phyloP scores from a whole-genome alignment of 2,888 invertebrate genomes.

The Eudemis profundana region DNA sequence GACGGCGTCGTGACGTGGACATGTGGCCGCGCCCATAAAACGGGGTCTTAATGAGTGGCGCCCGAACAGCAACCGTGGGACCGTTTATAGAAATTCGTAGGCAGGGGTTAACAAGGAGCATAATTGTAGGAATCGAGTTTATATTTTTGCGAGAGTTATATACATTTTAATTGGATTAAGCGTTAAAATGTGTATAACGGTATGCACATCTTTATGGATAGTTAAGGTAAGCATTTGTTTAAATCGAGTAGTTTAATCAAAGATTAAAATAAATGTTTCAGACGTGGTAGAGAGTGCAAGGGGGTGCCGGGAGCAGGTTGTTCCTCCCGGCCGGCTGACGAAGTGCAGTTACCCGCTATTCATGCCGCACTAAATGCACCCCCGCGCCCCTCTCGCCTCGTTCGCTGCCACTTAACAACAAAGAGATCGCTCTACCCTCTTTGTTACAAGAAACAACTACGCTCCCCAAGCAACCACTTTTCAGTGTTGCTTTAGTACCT shows the following conservation, averaged over 20 bases:
- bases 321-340: constrained; percentile 81
- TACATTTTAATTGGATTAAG: constrained; percentile 8
- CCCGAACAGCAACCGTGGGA: constrained; percentile 50
- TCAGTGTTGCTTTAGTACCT: constrained; percentile 67
- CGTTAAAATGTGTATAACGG: background rate
- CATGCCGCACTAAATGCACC: constrained; percentile 79
- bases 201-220: background rate
- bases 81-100: constrained; percentile 41
- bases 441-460: constrained; percentile 82
- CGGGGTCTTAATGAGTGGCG: constrained; percentile 52
- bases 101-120: constrained; percentile 47
- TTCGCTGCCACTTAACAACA: constrained; percentile 80
- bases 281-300: constrained; percentile 47
- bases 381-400: constrained; percentile 62
- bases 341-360: constrained; percentile 83
- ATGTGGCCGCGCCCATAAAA: too few species aligned
- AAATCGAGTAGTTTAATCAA: constrained; percentile 15
- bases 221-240: background rate
- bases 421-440: constrained; percentile 83
- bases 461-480: constrained; percentile 72
- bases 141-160: constrained; percentile 13
- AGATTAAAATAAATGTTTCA: constrained; percentile 13
- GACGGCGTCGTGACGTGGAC: too few species aligned
- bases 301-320: constrained; percentile 72
- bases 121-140: constrained; percentile 32